Evolutionary conservation across 2,113 vertebrate genomes (phyloP).

Genomic region (Melospiza georgiana): DNA sequence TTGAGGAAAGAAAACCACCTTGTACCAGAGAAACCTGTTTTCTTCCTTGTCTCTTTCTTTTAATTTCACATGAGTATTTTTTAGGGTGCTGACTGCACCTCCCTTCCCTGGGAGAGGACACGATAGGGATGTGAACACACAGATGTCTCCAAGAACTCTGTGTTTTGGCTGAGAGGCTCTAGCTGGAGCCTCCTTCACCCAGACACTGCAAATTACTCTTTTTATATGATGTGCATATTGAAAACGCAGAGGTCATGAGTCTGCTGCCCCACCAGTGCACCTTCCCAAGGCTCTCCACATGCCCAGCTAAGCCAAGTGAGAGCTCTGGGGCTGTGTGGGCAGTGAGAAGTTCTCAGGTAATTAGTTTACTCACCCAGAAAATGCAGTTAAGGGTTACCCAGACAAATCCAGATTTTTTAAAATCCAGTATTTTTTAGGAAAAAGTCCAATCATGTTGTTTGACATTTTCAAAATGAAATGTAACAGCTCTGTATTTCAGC

Average conservation of each 20-base stretch:
- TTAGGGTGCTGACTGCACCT: not conserved
- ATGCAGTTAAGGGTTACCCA: not conserved
- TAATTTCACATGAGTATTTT: not conserved
- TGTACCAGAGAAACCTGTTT: not conserved
- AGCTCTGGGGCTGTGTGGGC: not conserved
- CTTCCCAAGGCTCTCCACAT: not conserved
- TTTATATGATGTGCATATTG: not conserved
- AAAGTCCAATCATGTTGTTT: not conserved
- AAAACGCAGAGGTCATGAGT: not conserved
- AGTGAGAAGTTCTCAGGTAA: not conserved
- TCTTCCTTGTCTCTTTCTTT: not conserved
- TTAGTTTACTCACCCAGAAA: not conserved
- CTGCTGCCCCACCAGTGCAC: not conserved
- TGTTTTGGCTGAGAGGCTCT: not conserved
- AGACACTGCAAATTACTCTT: not conserved
- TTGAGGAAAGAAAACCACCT: not conserved
- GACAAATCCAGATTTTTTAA: not conserved
- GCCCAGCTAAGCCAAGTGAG: not conserved
- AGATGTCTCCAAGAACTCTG: not conserved
- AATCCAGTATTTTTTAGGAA: not conserved
- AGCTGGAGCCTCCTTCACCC: not conserved
- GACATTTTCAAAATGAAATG: conserved; percentile 15
- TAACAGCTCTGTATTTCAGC: conserved; percentile 19
- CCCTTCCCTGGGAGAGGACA: not conserved
- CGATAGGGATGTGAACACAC: too few relatives aligned